Evolutionary conservation across 2,888 invertebrate species (phyloP), one percentile per base, ranked within the genome.

Genomic region (Paralinhomoeus sp.): DNA sequence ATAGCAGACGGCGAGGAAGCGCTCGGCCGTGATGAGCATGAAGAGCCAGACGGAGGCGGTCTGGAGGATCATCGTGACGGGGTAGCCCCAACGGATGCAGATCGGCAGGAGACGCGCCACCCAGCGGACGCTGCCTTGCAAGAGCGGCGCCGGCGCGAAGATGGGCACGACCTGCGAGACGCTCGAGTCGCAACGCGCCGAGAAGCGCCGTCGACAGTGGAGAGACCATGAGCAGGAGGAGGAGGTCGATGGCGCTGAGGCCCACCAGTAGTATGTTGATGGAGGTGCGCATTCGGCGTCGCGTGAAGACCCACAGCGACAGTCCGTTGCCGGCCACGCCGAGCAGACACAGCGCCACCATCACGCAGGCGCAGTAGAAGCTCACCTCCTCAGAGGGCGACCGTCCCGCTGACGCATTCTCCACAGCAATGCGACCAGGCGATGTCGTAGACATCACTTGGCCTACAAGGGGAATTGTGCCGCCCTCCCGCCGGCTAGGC

Each of bases 231-330:
- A 42, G 5, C 17, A 45, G 20, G 3, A 45, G 35, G 20, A 23
- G 2, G 34, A 41, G 24, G 21, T 45, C 45, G n/a, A 31, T 18
- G 23, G 22, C 23, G 27, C 36, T 37, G 20, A 45, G 41, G 2
- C 45, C 45, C 5, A 27, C 21, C 27, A 45, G 31, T 20, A 45
- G 41, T 3, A 40, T 42, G 40, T 43, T 27, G 17, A 45, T 42
- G 21, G 41, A 45, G 5, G 24, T 27, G 40, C 41, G 37, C 45
- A 45, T 45, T 2, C 23, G 7, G 3, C 36, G 23, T 12, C 43
- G 37, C 15, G 43, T 24, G 20, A 42, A 42, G 24, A 42, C 23
- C 21, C 7, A 5, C 17, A 42, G 37, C 3, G 43, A 42, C 7
- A 42, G 21, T 3, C 5, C 5, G 23, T 40, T 40, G 17, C 40